Evolutionary conservation across 2,888 invertebrate genomes (phyloP), one percentile per base, ranked within the genome.

Genomic region (Hesperia comma): DNA sequence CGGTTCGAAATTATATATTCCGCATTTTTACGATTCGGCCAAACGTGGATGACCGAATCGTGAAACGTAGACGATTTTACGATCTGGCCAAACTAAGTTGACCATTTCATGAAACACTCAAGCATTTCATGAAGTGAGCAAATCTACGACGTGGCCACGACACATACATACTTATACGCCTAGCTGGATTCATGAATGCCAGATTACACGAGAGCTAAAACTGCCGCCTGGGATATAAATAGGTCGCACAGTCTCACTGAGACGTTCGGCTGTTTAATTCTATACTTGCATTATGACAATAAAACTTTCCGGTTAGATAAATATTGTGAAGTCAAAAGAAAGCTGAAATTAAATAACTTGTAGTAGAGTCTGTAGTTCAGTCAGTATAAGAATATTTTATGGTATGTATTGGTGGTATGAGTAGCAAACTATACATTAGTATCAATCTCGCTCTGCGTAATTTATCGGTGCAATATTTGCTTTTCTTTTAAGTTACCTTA

Each of bases 181-280:
- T 37, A 10, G 37, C 8, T 3, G 12, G 37, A 37, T 41, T 49
- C 12, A 10, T 8, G 19, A 49, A 49, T 49, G 49, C 49, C 49
- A 49, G 76, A 40, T 40, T 55, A 7, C 37, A 19, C 14, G 40
- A 6, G 56, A 40, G 40, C 56, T 56, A 56, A 56, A 56, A 40
- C 56, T 37, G 56, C 56, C 37, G 56, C 37, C 40, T 40, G 56
- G 19, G 56, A 56, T 56, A 56, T 56, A 56, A 56, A 56, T 56
- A 56, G 56, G 37, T 12, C 2, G 37, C 15, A 17, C 19, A 37
- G 37, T 8, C 5, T 19, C 17, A 46, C 46, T 10, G 49, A 49
- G 49, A 19, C 19, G 49, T 49, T 19, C 19, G 49, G 7, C 49
- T 49, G 49, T 49, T 49, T 49, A 49, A 19, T 49, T 49, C 10